Conservation (phyloP, 2,888 invertebrate species). For the Metalampra italica region DNA sequence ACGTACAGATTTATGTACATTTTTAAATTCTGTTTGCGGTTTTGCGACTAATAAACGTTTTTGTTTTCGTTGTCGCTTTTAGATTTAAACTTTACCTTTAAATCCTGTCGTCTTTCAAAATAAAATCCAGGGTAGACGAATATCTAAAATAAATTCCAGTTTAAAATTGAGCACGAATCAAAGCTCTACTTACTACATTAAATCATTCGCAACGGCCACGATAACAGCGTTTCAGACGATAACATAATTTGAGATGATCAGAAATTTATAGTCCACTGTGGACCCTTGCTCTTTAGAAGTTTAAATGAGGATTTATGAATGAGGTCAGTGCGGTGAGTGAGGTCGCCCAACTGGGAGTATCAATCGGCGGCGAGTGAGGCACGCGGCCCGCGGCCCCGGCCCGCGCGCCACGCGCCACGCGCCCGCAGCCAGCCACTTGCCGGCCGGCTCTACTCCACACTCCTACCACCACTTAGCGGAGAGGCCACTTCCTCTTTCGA, state of each 20-base stretch:
- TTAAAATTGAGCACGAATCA: background rate
- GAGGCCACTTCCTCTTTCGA: conserved; percentile 24
- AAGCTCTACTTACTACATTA: background rate
- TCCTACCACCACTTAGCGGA: conserved; percentile 17
- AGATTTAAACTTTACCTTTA: no score
- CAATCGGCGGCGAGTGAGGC: conserved; percentile 29
- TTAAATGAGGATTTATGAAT: conserved; percentile 74
- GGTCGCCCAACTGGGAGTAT: conserved; percentile 54
- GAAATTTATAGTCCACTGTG: conserved; percentile 41
- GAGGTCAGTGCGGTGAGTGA: conserved; percentile 66
- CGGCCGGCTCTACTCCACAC: background rate
- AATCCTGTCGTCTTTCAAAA: no score
- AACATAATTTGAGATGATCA: conserved; percentile 33
- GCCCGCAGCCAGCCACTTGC: conserved; percentile 7
- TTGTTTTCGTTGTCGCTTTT: no score
- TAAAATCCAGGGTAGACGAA: no score
- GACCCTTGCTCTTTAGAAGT: conserved; percentile 58
- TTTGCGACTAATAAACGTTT: no score
- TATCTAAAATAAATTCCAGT: background rate
- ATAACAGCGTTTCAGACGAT: conserved; percentile 10
- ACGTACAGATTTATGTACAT: background rate
- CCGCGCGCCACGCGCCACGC: conserved; percentile 10
- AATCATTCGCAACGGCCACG: background rate
- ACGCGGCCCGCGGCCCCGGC: conserved; percentile 8
- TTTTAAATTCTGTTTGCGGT: background rate